Evolutionary conservation across 2,888 invertebrate species (phyloP), one percentile per base, ranked within the genome.

Genomic region (Buathra laborator): DNA sequence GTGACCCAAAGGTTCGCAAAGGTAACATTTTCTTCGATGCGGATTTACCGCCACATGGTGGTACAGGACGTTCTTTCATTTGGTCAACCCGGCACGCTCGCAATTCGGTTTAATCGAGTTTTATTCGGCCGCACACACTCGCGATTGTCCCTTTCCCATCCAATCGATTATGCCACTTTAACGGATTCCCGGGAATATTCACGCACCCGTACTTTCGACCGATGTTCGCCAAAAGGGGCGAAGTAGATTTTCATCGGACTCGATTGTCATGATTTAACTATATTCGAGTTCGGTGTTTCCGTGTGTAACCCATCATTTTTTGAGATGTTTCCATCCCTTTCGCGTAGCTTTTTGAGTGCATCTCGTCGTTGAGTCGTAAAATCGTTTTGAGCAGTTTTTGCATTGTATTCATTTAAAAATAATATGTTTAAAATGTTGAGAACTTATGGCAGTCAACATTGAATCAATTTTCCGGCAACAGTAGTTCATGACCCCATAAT

Each of bases 101-200:
- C 81, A 76, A 76, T 81, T 77, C 77, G 72, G 81, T 77, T 84
- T 81, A 84, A 81, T 67, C 77, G 77, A 84, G 81, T 84, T 84
- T 81, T 74, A 81, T 84, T 77, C 62, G 81, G 77, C 74, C 77
- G 71, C 51, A 32, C 19, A 64, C 19, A 64, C 64, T 64, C 64
- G 37, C 64, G 32, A 75, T 75, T 56, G 29, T 9, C 51, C 51
- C 51, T 14, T 7, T 29, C 66, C 32, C 51, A 74, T 48, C 75
- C 81, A 81, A 81, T 84, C 84, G 81, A 84, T 81, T 77, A 84
- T 84, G 81, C 84, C 81, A 84, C 84, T 84, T 81, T 77, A 77
- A 67, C 74, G 72, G 74, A 59, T 81, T 84, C 68, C 51, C 84
- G 37, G 24, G n/a, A 46, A 43, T 66, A 62, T 76, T 66, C 43